These are phyloP conservation scores for Sarcophaga carnaria DNA, from an alignment of 2,888 invertebrate species.

Conservation along the genomic window DNA sequence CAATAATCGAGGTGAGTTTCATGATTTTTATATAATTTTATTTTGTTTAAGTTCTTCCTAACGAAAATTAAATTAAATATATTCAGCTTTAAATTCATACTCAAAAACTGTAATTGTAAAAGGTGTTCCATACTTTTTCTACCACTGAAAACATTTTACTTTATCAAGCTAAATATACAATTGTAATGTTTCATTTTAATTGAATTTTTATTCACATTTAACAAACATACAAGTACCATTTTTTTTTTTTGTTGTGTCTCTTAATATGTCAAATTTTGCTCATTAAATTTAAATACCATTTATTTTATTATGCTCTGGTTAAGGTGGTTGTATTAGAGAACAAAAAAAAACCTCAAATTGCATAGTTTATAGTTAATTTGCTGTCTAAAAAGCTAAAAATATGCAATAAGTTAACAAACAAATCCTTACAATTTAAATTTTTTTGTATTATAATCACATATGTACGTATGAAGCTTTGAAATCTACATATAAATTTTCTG, in stretches of 20 bases:
- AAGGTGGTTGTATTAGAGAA: constrained; percentile 13
- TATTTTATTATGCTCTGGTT: constrained; percentile 25
- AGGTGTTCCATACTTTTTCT: not conserved
- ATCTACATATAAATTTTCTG: too few relatives aligned
- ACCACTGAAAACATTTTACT: constrained; percentile 26
- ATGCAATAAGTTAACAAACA: constrained; percentile 28
- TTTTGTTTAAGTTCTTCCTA: constrained; percentile 58
- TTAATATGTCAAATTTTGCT: not conserved
- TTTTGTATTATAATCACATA: not conserved
- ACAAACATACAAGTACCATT: not conserved
- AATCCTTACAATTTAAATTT: not conserved
- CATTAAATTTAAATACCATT: constrained; percentile 4
- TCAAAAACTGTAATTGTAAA: constrained; percentile 43
- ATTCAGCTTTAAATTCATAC: constrained; percentile 51
- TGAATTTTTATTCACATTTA: constrained; percentile 17
- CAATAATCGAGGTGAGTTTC: constrained; percentile 74
- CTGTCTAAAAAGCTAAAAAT: constrained; percentile 58
- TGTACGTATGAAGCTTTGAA: too few relatives aligned
- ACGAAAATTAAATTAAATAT: constrained; percentile 45
- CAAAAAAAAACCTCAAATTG: not conserved
- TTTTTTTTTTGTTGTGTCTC: not conserved
- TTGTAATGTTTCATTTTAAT: constrained; percentile 6
- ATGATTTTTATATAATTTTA: constrained; percentile 64
- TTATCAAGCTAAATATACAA: constrained; percentile 29
- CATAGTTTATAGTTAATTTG: constrained; percentile 5